Conservation (phyloP, 2,888 invertebrate species). For the Drosophila paranaensis region DNA sequence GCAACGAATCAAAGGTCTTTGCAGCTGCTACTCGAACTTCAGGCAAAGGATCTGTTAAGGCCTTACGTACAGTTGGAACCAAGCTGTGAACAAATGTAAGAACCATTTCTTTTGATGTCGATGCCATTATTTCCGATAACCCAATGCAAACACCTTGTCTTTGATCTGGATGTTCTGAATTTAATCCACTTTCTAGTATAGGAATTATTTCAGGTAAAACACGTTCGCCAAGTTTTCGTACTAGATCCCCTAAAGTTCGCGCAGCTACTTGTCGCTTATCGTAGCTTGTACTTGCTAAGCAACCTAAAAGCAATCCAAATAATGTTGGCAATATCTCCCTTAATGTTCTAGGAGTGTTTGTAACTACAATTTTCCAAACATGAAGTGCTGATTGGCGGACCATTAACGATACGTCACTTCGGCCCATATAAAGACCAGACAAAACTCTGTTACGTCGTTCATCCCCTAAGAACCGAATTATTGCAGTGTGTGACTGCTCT, state of each 20-base stretch:
- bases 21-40: conserved; percentile 98
- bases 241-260: conserved; percentile 97
- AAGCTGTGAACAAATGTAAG: conserved; percentile 94
- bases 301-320: conserved; percentile 95
- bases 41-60: conserved; percentile 96
- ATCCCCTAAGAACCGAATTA: conserved; percentile 93
- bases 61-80: conserved; percentile 97
- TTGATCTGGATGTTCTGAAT: conserved; percentile 96
- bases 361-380: conserved; percentile 99
- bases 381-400: conserved; percentile 98
- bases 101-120: conserved; percentile 97
- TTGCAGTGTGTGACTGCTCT: conserved; percentile 96
- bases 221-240: conserved; percentile 98
- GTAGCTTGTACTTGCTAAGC: conserved; percentile 97
- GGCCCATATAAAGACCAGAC: conserved; percentile 98
- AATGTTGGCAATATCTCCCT: conserved; percentile 97
- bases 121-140: conserved; percentile 98
- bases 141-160: conserved; percentile 99
- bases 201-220: conserved; percentile 99
- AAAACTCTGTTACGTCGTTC: conserved; percentile 96
- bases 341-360: conserved; percentile 98
- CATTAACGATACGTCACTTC: conserved; percentile 98
- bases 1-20: conserved; percentile 97
- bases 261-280: conserved; percentile 99
- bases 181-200: conserved; percentile 96